A percentile compares a stretch with the other conserved stretches of the same genome.
Conservation (phyloP, 2,888 invertebrate species). For the Rhagium mordax region DNA sequence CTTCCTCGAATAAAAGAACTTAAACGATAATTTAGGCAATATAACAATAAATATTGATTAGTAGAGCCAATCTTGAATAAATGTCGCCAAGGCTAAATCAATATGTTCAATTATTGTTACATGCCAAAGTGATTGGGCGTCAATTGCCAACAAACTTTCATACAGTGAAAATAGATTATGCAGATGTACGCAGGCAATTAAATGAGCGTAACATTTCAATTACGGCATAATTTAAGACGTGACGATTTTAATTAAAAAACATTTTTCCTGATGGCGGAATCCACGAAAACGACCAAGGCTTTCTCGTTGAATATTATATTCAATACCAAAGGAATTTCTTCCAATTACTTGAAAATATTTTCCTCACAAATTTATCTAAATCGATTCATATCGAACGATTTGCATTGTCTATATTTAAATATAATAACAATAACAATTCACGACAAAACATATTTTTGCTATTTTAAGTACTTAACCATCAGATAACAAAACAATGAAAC, state of each 20-base stretch:
- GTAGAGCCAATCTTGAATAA: background rate
- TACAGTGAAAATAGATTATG: background rate
- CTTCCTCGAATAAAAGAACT: slow-evolving; percentile 8
- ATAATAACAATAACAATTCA: background rate
- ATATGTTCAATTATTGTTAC: background rate
- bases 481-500: background rate
- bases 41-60: background rate
- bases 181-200: slow-evolving; percentile 1
- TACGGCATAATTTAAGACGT: too few species aligned
- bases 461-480: background rate
- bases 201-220: background rate
- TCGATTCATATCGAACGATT: background rate
- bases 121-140: background rate
- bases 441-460: background rate
- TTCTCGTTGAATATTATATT: too few species aligned
- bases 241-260: too few species aligned
- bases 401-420: too few species aligned
- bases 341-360: too few species aligned
- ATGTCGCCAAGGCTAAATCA: slow-evolving; percentile 9
- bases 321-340: too few species aligned
- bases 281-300: too few species aligned
- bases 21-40: background rate
- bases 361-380: too few species aligned
- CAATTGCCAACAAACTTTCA: slow-evolving; percentile 14
- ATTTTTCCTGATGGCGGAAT: too few species aligned